Base-by-base conservation (phyloP, 2,888 invertebrate genomes). In the Sminthurinus aureus region DNA sequence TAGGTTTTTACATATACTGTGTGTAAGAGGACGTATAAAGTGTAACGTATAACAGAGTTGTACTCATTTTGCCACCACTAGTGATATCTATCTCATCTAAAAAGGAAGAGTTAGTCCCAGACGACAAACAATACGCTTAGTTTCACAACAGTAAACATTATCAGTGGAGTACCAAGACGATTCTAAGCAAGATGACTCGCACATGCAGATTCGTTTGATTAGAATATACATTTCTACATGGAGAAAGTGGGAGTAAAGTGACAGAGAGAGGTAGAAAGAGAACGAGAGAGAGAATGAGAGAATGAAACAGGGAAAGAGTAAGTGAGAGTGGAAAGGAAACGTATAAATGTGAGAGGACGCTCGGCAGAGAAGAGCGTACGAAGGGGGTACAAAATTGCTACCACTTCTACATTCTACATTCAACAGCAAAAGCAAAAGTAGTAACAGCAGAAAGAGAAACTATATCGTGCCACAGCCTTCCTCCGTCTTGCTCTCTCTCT, bases 121-220 rank as follows among this genome's bases (percentile, higher is more conserved):
- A 58, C 24, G 22, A 50, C 71, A 81, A 81, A 81, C 71, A 81
- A 81, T 69, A 79, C 79, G 79, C 79, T 79, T 79, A 71, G 79
- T 79, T 79, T 79, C 69, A 79, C 79, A 79, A 26, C 50, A 22
- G 79, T 69, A 79, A 79, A 79, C 69, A 79, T 69, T 67, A 78
- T 78, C 78, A 78, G 75, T 13, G 26, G 51, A 66, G 18, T 79
- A 38, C 67, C 51, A 80, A 51, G 80, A 50, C 24, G 80, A 71
- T 22, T 22, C 71, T 71, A 71, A 24, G 71, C 71, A 71, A 71
- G 71, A 71, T 71, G 71, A 71, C 71, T 71, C 71, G 20, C 71
- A 71, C 24, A 71, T 20, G 71, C 71, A 71, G 24, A 71, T 71
- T 22, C 71, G 24, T 71, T 71, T 24, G 26, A 71, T 71, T 71